Evolutionary conservation across 2,113 vertebrate species (phyloP).

Genomic region (Silurus glanis): DNA sequence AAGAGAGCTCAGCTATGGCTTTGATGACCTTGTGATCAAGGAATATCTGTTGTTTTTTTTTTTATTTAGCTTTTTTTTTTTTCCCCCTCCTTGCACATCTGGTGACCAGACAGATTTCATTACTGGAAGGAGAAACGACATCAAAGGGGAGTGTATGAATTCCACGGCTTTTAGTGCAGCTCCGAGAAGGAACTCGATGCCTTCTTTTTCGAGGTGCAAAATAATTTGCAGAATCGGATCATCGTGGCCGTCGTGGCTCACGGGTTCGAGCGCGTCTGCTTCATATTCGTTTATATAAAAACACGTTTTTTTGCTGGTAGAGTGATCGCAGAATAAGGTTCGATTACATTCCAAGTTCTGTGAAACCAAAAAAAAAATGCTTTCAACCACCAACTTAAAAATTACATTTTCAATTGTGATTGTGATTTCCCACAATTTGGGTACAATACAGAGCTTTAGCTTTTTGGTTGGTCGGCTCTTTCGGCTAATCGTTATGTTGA

Average conservation of each 20-base stretch:
- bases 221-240: constrained; percentile 9
- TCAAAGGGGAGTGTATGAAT: constrained; percentile 22
- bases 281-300: not conserved
- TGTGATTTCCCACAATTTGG: not conserved
- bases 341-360: not conserved
- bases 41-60: not conserved
- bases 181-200: not conserved
- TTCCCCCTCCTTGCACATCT: not conserved
- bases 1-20: not conserved
- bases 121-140: constrained; percentile 12
- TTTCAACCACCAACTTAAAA: not conserved
- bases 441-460: not conserved
- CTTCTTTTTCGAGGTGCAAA: constrained; percentile 7
- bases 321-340: not conserved
- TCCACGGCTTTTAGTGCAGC: not conserved
- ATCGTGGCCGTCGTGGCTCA: not conserved
- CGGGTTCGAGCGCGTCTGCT: not conserved
- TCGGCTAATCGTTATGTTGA: not conserved
- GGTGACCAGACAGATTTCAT: constrained; percentile 16
- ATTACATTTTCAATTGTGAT: not conserved
- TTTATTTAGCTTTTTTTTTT: not conserved
- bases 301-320: not conserved
- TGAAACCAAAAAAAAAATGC: not conserved
- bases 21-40: constrained; percentile 3
- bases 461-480: not conserved